Evolutionary conservation across 1,140 invertebrate genomes (phyloP), one percentile per base, ranked within the genome.

Genomic region (Macrocentrus cingulum): DNA sequence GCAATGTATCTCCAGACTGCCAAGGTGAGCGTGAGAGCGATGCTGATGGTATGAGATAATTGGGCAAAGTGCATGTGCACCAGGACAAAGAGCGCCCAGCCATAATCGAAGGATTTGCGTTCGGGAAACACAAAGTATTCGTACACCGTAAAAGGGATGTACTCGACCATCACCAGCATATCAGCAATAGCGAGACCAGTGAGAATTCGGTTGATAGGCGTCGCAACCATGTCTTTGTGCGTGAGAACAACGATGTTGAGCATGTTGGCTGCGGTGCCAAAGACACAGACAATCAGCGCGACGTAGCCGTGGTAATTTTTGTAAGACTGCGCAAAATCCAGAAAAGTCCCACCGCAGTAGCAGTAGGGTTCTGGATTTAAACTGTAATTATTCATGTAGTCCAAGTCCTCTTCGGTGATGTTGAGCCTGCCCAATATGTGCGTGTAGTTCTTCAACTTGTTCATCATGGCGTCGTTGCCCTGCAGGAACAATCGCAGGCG

Each of bases 231-330:
- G 59, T 93, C 88, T 61, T 90, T 89, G 25, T 91, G 81, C 0
- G 94, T 95, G 19, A 97, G 74, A 1, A 97, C 92, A 1, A 91
- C 86, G 32, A 97, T 90, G 70, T 95, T 97, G 29, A 96, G 77
- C 9, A 91, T 79, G 70, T 97, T 97, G n/a, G 92, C 90, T 50
- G 95, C 79, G 34, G 90, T 90, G 16, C 95, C 94, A 64, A 96
- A 91, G 18, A 91, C 74, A 72, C 94, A 97, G 1, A 97, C 88
- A 1, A 84, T 66, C 1, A 91, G 73, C 13, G 86, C 84, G 13
- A 88, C 68, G 72, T 89, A 89, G 1, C 88, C 87, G 72, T 92
- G 88, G 44, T 72, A 74, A 13, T 45, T 32, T 36, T 62, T 64
- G 36, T 72, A 75, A 0, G 48, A 37, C 1, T 62, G 34, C 9